Conservation (phyloP, 2,797 vertebrate species). For the Denticeps clupeoides region DNA sequence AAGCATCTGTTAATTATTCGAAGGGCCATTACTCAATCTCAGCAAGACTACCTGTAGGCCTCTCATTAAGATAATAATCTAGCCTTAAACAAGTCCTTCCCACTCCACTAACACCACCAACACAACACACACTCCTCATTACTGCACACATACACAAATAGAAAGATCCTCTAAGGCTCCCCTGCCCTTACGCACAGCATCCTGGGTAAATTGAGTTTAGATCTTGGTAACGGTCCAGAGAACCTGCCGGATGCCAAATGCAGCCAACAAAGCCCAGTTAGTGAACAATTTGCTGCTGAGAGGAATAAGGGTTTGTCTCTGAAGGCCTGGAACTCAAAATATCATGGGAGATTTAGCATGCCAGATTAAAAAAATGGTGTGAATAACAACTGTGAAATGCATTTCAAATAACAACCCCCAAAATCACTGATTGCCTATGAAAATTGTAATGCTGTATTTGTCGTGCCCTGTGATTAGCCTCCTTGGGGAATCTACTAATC, state of each 20-base stretch:
- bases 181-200: neutral
- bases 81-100: constrained; percentile 29
- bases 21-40: constrained; percentile 40
- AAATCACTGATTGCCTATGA: too few species aligned
- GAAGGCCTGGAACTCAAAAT: too few species aligned
- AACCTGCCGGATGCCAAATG: neutral
- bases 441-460: too few species aligned
- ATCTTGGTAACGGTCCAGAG: constrained; percentile 7
- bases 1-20: constrained; percentile 48
- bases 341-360: too few species aligned
- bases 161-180: constrained; percentile 6
- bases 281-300: neutral
- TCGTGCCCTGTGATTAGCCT: too few species aligned
- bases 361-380: too few species aligned
- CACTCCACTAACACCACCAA: constrained; percentile 5
- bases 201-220: constrained; percentile 9
- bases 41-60: constrained; percentile 35
- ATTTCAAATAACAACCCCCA: too few species aligned
- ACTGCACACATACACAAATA: constrained; percentile 23
- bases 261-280: constrained; percentile 1
- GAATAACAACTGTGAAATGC: too few species aligned
- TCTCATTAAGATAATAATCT: constrained; percentile 35
- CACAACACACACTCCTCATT: constrained; percentile 5
- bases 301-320: too few species aligned
- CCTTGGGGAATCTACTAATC: too few species aligned